Conservation (phyloP, 2,113 vertebrate genomes). For the Cebus imitator region DNA sequence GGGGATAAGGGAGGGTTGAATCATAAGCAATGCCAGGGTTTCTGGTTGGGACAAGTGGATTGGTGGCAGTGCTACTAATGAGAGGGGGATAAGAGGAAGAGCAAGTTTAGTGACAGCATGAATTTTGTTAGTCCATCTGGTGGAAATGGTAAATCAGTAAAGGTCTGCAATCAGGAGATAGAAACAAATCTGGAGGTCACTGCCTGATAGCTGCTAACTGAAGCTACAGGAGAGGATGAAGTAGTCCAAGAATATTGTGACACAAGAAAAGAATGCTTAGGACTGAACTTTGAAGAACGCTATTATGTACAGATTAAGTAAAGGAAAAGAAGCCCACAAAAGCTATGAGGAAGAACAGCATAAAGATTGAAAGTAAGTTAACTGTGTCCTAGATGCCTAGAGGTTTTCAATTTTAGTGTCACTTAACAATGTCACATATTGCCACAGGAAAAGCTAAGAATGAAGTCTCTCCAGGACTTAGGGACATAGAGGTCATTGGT, state of each 20-base stretch:
- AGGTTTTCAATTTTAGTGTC: slow-evolving; percentile 19
- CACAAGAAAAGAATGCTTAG: not conserved
- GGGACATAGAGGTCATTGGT: not conserved
- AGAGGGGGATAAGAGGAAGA: not conserved
- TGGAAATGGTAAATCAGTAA: not conserved
- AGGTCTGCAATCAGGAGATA: slow-evolving; percentile 15
- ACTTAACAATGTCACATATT: not conserved
- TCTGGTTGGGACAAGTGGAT: not conserved
- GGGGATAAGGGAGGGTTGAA: not conserved
- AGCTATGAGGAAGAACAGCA: not conserved
- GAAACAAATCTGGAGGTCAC: not conserved
- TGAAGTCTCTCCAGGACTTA: not conserved
- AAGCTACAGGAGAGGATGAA: not conserved
- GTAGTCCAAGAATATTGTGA: not conserved
- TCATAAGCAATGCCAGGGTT: not conserved
- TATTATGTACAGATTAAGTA: not conserved
- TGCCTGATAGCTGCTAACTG: not conserved
- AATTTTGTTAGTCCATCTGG: not conserved
- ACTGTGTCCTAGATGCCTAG: not conserved
- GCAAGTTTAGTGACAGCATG: not conserved
- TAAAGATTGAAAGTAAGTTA: not conserved
- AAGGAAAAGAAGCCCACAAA: not conserved
- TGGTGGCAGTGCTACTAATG: not conserved
- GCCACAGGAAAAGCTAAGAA: slow-evolving; percentile 12
- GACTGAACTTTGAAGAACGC: not conserved